Base-by-base conservation (phyloP, 1,140 invertebrate genomes). In the Temnothorax nylanderi region DNA sequence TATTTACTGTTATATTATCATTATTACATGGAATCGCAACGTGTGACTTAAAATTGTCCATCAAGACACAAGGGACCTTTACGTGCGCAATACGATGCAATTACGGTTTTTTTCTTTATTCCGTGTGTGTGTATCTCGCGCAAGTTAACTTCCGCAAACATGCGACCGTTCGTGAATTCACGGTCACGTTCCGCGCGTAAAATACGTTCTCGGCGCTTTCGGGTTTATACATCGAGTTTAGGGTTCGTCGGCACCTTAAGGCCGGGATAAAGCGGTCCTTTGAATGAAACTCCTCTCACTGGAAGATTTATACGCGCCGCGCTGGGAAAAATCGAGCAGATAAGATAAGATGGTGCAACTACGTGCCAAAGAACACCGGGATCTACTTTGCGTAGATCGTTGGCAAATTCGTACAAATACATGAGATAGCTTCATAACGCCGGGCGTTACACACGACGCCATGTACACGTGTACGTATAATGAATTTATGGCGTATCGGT, bases 101-200 rank as follows among this genome's bases (percentile, higher is more conserved):
- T 84, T 84, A 84, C 54, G 13, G 34, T 7, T 49, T 21, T 54
- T 84, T 49, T 74, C 71, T 84, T 74, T 75, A 60, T 74, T 60
- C 54, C 47, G 26, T 41, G 8, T 44, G 8, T 44, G 32, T 84
- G 41, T 75, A 72, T 75, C 69, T 47, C 51, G 54, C 56, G 80
- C 67, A 69, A 82, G 80, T 82, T 82, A 82, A 44, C 80, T 71
- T 69, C 21, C n/a, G 80, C 80, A 84, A 84, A 84, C 71, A 84
- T 60, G 80, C 80, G 80, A 60, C 54, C 56, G 69, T 47, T 67
- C 65, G 87, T 51, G 77, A 90, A 87, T 90, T 90, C 80, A 69
- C 71, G 86, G 92, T 93, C 93, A 94, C 93, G 93, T 94, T 89
- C 77, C 60, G 75, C 91, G 91, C 92, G 92, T 94, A 94, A 94